Evolutionary conservation across 2,113 vertebrate species (phyloP).

Genomic region (Ammodytes dubius): DNA sequence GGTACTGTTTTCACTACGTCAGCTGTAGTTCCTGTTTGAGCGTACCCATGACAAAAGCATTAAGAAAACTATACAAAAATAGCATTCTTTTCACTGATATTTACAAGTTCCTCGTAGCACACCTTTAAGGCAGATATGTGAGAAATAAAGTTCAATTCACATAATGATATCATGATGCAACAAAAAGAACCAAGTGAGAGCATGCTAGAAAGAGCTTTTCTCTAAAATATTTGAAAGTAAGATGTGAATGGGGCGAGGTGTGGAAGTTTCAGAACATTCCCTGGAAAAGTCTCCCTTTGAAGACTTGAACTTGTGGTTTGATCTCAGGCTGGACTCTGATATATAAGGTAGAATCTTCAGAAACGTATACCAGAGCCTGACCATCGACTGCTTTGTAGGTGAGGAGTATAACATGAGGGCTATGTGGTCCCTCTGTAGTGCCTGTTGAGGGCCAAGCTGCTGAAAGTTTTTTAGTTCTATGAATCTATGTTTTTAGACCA

Average conservation of each 20-base stretch:
- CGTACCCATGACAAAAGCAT: too few species aligned
- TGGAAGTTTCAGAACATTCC: conserved; percentile 12
- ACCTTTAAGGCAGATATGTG: not conserved
- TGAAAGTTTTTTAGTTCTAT: conserved; percentile 9
- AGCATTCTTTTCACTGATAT: too few species aligned
- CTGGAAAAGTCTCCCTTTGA: conserved; percentile 55
- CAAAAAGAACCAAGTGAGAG: not conserved
- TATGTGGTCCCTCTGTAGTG: conserved; percentile 20
- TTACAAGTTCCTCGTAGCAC: too few species aligned
- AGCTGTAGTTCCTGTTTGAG: too few species aligned
- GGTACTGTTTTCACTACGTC: too few species aligned
- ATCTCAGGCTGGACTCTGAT: conserved; percentile 52
- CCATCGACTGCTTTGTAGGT: conserved; percentile 40
- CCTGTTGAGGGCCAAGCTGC: conserved; percentile 20
- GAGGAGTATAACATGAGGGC: conserved; percentile 40
- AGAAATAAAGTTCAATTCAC: not conserved
- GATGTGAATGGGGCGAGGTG: not conserved
- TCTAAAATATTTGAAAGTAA: not conserved
- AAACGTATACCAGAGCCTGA: conserved; percentile 23
- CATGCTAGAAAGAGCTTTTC: not conserved
- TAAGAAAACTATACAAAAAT: too few species aligned
- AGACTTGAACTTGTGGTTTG: conserved; percentile 31
- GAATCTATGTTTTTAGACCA: not conserved
- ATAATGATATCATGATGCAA: too few species aligned
- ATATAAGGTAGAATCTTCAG: conserved; percentile 43